Evolutionary conservation across 1,140 invertebrate species (phyloP).

Genomic region (Phocides pigmalion): DNA sequence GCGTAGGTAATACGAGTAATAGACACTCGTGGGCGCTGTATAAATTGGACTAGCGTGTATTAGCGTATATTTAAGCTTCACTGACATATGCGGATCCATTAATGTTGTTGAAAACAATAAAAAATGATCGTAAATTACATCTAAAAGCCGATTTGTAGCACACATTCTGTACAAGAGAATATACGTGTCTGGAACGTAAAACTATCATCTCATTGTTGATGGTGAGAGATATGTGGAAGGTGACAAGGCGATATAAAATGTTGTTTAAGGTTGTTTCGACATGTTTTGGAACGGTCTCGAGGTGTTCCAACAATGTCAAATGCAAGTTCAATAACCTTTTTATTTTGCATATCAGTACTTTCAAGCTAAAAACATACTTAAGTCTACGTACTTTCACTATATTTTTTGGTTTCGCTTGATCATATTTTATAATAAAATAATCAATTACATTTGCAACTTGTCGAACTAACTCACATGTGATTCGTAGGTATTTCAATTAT

Average conservation of each 20-base stretch:
- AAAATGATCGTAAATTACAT: conserved; percentile 20
- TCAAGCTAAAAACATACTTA: neutral
- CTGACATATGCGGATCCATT: conserved; percentile 19
- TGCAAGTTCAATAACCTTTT: conserved; percentile 9
- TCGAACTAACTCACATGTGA: too few species aligned
- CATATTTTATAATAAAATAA: too few species aligned
- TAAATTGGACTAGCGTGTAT: conserved; percentile 7
- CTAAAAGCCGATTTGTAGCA: conserved; percentile 21
- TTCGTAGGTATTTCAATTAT: too few species aligned
- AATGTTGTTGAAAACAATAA: conserved; percentile 16
- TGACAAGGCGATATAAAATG: conserved; percentile 9
- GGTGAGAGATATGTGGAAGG: conserved; percentile 14
- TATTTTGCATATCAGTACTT: neutral
- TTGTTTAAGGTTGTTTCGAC: conserved; percentile 11
- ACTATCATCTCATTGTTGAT: neutral
- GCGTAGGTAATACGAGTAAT: conserved; percentile 2
- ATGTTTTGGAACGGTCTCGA: conserved; percentile 2
- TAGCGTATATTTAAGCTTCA: conserved; percentile 1
- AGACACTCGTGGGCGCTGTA: neutral
- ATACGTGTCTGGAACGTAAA: neutral
- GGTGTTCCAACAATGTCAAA: neutral
- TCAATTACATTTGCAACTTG: too few species aligned
- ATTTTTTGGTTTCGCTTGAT: too few species aligned
- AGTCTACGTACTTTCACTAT: too few species aligned
- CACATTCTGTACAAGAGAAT: neutral